Base-by-base conservation (phyloP, 1,140 invertebrate species). In the Drusus annulatus region DNA sequence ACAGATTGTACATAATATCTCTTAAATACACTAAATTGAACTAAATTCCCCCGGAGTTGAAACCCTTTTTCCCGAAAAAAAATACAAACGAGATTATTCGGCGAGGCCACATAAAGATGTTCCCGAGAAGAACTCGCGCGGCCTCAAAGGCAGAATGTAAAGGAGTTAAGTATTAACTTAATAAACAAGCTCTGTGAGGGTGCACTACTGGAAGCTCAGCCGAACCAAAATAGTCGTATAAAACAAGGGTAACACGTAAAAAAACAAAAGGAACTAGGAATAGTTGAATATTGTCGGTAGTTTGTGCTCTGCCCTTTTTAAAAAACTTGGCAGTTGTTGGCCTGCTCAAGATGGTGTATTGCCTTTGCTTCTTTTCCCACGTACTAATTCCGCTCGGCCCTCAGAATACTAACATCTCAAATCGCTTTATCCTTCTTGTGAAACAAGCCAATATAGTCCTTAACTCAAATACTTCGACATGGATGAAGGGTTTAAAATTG, bases 301-400 rank as follows among this genome's bases (percentile, higher is more conserved):
- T 19, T 2, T 45, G 31, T 19, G 21, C 13, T 50, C 2, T 19
- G 36, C 21, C 36, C 65, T 69, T 69, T 23, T 50, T 19, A 50
- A 36, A 36, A 50, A 23, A n/a, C 16, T 0, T n/a, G 10, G 17
- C 1, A 6, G 2, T 36, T n/a, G n/a, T 50, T 19, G n/a, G 7
- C 21, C 28, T 45, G n/a, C 7, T 19, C n/a, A 17, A n/a, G 28
- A 36, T 69, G 28, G 28, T 16, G 51, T 54, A 74, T n/a, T 21
- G 71, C 71, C 50, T 74, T 74, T 28, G 51, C 71, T 74, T 74
- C 71, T 74, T 74, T 71, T 74, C 50, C 52, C 71, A 74, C 71
- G 71, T 74, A 56, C 71, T 74, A 74, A 74, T 74, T 74, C 51
- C 71, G 54, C 71, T 74, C 51, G 23, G 6, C 71, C 51, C 51